These are phyloP conservation scores for Blera fallax DNA, from an alignment of 2,888 invertebrate species.

Conservation along the genomic window DNA sequence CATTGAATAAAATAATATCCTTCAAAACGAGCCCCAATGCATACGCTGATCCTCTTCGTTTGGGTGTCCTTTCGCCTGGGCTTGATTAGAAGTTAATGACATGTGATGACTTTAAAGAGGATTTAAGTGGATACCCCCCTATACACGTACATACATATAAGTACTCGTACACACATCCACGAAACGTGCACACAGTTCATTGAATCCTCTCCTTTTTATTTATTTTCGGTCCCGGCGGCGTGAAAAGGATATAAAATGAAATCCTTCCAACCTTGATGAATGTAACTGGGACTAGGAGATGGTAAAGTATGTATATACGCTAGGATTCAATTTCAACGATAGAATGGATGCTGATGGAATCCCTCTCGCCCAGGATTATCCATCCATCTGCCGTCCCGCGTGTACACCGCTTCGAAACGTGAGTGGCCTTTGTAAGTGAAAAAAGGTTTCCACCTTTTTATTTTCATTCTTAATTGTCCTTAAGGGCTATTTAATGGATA, in stretches of 20 bases:
- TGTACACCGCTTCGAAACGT: neutral
- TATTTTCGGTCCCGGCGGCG: constrained; percentile 15
- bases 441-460: constrained; percentile 37
- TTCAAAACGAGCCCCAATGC: neutral
- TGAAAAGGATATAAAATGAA: constrained; percentile 45
- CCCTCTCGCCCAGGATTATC: constrained; percentile 16
- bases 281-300: neutral
- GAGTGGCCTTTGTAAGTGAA: constrained; percentile 9
- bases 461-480: constrained; percentile 49
- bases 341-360: constrained; percentile 25
- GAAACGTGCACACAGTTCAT: constrained; percentile 12
- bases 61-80: constrained; percentile 4
- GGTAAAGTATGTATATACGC: neutral
- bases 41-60: neutral
- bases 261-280: constrained; percentile 40
- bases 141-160: neutral
- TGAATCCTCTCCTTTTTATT: constrained; percentile 10
- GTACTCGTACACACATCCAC: neutral
- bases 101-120: constrained; percentile 60
- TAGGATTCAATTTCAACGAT: constrained; percentile 25
- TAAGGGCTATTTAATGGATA: constrained; percentile 44
- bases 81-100: constrained; percentile 61
- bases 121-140: constrained; percentile 20
- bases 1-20: neutral
- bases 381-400: neutral